Percentiles rank a stretch among this genome's conserved stretches.
Evolutionary conservation across 2,888 invertebrate species (phyloP).

Genomic region (Andrena marginata): DNA sequence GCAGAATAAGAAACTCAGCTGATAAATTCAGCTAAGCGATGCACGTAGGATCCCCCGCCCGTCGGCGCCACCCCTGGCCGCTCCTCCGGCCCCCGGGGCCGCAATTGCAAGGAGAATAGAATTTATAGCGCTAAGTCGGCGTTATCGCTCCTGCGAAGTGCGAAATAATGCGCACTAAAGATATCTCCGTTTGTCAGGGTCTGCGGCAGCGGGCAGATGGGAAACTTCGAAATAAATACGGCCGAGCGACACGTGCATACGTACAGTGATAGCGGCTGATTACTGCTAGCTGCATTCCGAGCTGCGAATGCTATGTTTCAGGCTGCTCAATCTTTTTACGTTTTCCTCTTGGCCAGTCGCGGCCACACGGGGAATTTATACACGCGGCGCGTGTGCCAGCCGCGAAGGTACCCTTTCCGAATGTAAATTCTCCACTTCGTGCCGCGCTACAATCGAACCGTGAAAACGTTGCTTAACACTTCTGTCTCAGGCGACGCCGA

Average conservation of each 20-base stretch:
- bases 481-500: neutral
- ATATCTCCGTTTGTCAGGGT: slow-evolving; percentile 62
- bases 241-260: slow-evolving; percentile 22
- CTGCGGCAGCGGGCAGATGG: slow-evolving; percentile 40
- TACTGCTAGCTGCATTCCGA: slow-evolving; percentile 35
- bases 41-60: slow-evolving; percentile 31
- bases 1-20: slow-evolving; percentile 37
- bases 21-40: slow-evolving; percentile 49
- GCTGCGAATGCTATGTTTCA: neutral
- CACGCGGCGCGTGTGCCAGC: neutral
- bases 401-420: slow-evolving; percentile 26
- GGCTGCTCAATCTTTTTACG: slow-evolving; percentile 6
- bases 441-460: slow-evolving; percentile 28
- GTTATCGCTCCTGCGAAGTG: slow-evolving; percentile 62
- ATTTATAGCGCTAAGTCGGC: slow-evolving; percentile 57
- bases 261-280: slow-evolving; percentile 37
- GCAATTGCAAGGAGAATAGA: slow-evolving; percentile 55
- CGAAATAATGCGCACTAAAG: slow-evolving; percentile 67
- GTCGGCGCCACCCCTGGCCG: neutral
- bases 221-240: slow-evolving; percentile 59
- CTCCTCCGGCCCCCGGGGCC: neutral
- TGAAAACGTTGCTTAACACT: slow-evolving; percentile 34
- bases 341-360: neutral
- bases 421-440: slow-evolving; percentile 32
- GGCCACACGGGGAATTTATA: slow-evolving; percentile 26